phyloP scores from a whole-genome alignment of 1,140 invertebrate species.

The Musca domestica region DNA sequence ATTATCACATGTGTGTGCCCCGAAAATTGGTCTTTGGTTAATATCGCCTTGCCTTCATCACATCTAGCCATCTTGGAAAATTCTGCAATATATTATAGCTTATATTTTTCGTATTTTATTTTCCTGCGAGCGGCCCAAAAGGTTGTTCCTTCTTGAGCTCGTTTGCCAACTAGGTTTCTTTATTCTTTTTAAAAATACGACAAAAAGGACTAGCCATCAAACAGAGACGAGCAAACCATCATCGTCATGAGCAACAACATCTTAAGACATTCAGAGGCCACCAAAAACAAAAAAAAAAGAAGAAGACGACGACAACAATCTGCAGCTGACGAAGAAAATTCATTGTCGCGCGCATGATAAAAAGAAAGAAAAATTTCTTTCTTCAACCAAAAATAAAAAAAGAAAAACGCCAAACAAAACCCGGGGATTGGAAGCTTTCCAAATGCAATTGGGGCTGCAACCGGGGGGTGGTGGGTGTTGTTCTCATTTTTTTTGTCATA shows the following conservation, averaged over 20 bases:
- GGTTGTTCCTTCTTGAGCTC: neutral
- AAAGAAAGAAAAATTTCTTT: slow-evolving; percentile 4
- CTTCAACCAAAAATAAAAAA: neutral
- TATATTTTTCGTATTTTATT: too few relatives aligned
- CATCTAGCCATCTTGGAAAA: neutral
- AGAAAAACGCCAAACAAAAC: neutral
- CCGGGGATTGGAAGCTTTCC: slow-evolving; percentile 16
- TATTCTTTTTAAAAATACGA: neutral
- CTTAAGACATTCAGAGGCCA: too few relatives aligned
- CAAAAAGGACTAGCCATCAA: too few relatives aligned
- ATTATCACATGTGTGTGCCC: neutral
- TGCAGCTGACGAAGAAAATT: slow-evolving; percentile 4
- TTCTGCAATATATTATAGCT: too few relatives aligned
- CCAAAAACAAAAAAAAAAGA: too few relatives aligned
- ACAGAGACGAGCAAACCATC: neutral
- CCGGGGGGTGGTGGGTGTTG: neutral
- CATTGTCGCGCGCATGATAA: slow-evolving; percentile 16
- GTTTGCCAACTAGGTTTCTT: neutral
- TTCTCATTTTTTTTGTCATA: slow-evolving; percentile 7
- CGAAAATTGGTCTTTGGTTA: neutral
- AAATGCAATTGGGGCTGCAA: slow-evolving; percentile 3
- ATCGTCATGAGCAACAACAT: neutral
- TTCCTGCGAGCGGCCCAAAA: too few relatives aligned
- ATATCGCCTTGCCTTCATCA: neutral
- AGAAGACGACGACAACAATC: too few relatives aligned